These are phyloP conservation scores for Abramis brama DNA, from an alignment of 2,113 vertebrate species.

Conservation along the genomic window DNA sequence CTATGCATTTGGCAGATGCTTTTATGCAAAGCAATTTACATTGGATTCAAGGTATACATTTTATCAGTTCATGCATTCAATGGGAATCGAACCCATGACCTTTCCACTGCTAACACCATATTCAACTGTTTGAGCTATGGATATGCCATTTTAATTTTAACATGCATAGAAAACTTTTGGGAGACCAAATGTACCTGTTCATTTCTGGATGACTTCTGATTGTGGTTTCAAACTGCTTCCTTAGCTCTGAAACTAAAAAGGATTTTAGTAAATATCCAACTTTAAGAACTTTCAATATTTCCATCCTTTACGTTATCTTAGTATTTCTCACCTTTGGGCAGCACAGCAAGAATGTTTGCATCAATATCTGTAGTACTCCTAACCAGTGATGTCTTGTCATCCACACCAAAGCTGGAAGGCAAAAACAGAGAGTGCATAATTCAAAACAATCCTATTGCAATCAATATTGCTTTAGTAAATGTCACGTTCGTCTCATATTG, in stretches of 20 bases:
- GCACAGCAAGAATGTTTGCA: conserved; percentile 81
- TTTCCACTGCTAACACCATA: neutral
- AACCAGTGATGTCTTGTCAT: conserved; percentile 78
- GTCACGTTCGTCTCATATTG: neutral
- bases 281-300: too few species aligned
- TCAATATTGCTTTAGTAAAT: neutral
- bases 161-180: neutral
- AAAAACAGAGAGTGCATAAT: conserved; percentile 56
- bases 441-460: neutral
- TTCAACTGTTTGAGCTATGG: neutral
- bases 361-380: conserved; percentile 83
- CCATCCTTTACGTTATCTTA: neutral
- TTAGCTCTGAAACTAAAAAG: conserved; percentile 90
- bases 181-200: conserved; percentile 84
- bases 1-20: neutral
- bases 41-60: neutral
- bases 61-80: neutral
- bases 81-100: neutral
- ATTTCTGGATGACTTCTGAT: conserved; percentile 80
- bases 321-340: conserved; percentile 86
- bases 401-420: conserved; percentile 58
- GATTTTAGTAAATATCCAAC: neutral
- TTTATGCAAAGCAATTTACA: neutral
- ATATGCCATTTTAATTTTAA: neutral
- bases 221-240: conserved; percentile 89